Base-by-base conservation (phyloP, 2,797 vertebrate species). In the Siniperca undulata region DNA sequence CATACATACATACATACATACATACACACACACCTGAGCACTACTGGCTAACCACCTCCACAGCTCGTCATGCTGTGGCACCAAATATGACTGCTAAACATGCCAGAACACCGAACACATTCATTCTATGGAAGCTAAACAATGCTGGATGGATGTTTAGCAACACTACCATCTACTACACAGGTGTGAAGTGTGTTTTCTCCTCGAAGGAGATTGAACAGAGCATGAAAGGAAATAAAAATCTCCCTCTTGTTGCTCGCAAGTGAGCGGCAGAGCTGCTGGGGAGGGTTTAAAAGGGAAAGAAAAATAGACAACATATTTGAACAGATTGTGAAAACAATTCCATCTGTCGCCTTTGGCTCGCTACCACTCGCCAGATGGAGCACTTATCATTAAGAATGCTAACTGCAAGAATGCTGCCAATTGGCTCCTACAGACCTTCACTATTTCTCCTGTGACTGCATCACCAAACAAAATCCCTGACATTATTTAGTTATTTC, bases 251-350 rank as follows among this genome's bases (percentile, higher is more conserved):
- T 86, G 84, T 85, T 73, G 85, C 55, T 58, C 80, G 78, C 48
- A 19, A 83, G 69, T 34, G 42, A 69, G 78, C 4, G 73, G 85
- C 80, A 75, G 85, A 79, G 82, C 82, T 89, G 71, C 70, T 84
- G 80, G 83, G 66, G 70, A 89, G 81, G 83, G 66, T 80, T 92
- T 92, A 94, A 93, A 90, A 93, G 81, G 91, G 91, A 89, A 90
- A 92, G 92, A 95, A 95, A 94, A 96, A 96, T 90, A 72, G 55
- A 94, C 91, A 94, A 94, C 92, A 95, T 95, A 96, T 95, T 96
- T 94, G 95, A 96, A 95, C 89, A 96, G 95, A 94, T 93, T 95
- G 93, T 90, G 92, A 96, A 96, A 94, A 94, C 94, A 96, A 94
- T 94, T 94, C 95, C 96, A 96, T 96, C 95, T 97, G 96, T 93